Conservation (phyloP, 2,113 vertebrate species). For the Nesoenas mayeri region DNA sequence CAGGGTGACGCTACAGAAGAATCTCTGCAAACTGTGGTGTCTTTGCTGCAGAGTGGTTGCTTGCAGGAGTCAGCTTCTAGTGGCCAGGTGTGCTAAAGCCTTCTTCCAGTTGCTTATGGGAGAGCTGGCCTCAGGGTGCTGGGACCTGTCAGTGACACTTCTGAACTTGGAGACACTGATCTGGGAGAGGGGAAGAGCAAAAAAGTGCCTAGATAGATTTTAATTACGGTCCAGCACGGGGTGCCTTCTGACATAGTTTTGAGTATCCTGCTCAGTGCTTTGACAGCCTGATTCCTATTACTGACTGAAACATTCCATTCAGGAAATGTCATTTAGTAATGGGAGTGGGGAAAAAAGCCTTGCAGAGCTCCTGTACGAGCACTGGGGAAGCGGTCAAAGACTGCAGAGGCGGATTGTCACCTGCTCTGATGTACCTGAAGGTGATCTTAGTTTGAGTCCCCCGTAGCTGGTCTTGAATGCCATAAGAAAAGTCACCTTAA, state of each 20-base stretch:
- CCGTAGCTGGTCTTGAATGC: neutral
- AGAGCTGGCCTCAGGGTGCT: neutral
- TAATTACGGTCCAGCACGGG: neutral
- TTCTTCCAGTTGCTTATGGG: neutral
- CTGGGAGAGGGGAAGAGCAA: neutral
- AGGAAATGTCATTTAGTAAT: neutral
- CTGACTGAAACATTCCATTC: neutral
- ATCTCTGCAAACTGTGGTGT: neutral
- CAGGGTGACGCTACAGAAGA: rapidly evolving
- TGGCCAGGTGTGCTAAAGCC: neutral
- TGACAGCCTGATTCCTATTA: neutral
- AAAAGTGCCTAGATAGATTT: neutral
- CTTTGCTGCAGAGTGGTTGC: neutral
- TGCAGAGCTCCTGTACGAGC: neutral
- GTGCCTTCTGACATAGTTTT: neutral
- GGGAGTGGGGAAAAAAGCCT: neutral
- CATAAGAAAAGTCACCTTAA: neutral
- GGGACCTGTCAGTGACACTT: neutral
- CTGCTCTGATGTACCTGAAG: neutral
- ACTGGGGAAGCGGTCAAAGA: neutral
- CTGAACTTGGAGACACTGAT: neutral
- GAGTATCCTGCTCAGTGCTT: neutral
- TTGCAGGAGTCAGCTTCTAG: neutral
- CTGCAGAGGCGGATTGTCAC: neutral
- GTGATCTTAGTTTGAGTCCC: rapidly evolving